Conservation (phyloP, 2,113 vertebrate species). For the Hoplias malabaricus region DNA sequence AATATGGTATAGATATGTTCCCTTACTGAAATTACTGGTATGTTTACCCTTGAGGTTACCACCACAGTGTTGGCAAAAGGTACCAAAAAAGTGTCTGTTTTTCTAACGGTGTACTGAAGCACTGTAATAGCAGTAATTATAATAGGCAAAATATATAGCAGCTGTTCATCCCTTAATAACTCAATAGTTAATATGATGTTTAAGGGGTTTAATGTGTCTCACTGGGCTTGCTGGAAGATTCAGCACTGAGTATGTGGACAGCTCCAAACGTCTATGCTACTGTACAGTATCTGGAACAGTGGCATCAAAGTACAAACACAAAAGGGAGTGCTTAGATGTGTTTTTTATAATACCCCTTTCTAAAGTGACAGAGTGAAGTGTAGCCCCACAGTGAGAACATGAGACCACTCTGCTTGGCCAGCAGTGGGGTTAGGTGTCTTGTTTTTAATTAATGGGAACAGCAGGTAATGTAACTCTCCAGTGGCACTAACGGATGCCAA, state of each 20-base stretch:
- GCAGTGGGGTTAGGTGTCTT: neutral
- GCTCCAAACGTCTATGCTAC: neutral
- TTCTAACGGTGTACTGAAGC: no score
- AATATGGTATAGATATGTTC: no score
- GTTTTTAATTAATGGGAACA: conserved; percentile 13
- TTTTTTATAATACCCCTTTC: neutral
- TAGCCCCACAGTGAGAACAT: conserved; percentile 9
- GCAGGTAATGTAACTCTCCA: conserved; percentile 1
- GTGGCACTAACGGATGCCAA: neutral
- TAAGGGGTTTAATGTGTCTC: neutral
- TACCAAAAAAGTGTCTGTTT: no score
- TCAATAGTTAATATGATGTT: neutral
- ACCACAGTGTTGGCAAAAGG: no score
- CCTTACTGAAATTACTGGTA: no score
- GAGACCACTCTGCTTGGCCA: neutral
- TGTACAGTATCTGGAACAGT: neutral
- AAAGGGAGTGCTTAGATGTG: neutral
- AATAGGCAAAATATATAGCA: neutral
- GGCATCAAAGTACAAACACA: neutral
- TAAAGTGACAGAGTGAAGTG: neutral
- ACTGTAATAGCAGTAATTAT: neutral
- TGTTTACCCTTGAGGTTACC: no score
- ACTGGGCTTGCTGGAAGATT: neutral
- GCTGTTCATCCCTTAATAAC: neutral
- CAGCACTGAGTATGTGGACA: neutral